Percentiles rank a stretch among this genome's conserved stretches.
These are phyloP conservation scores for Mustelus asterias DNA, from an alignment of 2,113 vertebrate species.

Conservation along the genomic window DNA sequence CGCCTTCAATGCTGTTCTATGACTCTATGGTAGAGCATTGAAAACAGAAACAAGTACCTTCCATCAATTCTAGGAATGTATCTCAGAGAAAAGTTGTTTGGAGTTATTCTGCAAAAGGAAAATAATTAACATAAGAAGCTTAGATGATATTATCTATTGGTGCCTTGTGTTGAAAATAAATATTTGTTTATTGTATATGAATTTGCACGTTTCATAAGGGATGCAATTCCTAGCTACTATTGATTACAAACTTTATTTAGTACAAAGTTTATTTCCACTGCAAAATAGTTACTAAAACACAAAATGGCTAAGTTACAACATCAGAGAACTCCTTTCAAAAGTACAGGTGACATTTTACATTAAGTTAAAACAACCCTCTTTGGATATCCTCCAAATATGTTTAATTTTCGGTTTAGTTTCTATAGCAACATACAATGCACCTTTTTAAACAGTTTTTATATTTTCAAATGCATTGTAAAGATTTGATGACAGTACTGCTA, in stretches of 20 bases:
- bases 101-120: neutral
- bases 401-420: neutral
- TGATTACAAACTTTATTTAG: neutral
- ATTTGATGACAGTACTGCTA: slow-evolving; percentile 39
- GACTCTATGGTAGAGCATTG: neutral
- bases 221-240: neutral
- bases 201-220: neutral
- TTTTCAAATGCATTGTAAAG: neutral
- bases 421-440: neutral
- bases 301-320: neutral
- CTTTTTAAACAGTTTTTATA: neutral
- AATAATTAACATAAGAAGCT: neutral
- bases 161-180: neutral
- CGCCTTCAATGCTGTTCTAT: neutral
- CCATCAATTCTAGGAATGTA: neutral
- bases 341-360: neutral
- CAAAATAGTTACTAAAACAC: neutral
- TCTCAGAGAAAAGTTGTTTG: neutral
- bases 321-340: neutral
- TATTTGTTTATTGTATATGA: neutral
- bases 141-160: neutral
- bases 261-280: neutral
- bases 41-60: neutral
- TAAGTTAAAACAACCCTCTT: neutral
- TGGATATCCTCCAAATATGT: neutral